Evolutionary conservation across 2,797 vertebrate species (phyloP), one percentile per base, ranked within the genome.

Genomic region (Pterois miles): DNA sequence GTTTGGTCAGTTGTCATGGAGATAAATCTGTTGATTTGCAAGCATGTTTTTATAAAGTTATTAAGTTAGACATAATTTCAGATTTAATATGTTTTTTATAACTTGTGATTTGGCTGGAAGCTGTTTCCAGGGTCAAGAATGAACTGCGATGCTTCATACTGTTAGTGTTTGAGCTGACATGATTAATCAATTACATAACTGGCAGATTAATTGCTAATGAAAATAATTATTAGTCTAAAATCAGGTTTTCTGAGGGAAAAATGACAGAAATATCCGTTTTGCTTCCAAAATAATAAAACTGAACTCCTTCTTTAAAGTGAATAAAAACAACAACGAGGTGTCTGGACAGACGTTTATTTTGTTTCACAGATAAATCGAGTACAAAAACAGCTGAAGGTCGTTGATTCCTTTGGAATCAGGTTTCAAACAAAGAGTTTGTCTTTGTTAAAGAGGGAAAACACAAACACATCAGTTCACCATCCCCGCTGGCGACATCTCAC

Each of bases 361-460:
- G n/a, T 36, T 46, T 70, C 10, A n/a, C 34, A 23, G 13, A 50
- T 3, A 23, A 20, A 65, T 33, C 4, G 27, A 50, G 36, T 82
- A 87, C 10, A 85, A 86, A 77, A 72, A 29, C 29, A 12, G 34
- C 46, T 53, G 54, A 40, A 27, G 23, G 11, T 46, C 11, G 25
- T 65, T 5, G 82, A 88, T 86, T 84, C 83, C 86, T 81, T 83
- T 86, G 89, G 81, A 89, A 88, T 78, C 86, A 34, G 43, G 50
- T 69, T 71, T 68, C 46, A 64, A 71, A 78, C 81, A 85, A 68
- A 81, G 63, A 77, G n/a, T 13, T n/a, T 0, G 8, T 87, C 78
- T 82, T 80, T 64, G 65, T 76, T 60, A 25, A 57, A 67, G 43
- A 20, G 52, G 8, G 31, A 11, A 58, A 66, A 43, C 40, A 66